These are phyloP conservation scores for Origma solitaria DNA, from an alignment of 2,113 vertebrate species.

Conservation along the genomic window DNA sequence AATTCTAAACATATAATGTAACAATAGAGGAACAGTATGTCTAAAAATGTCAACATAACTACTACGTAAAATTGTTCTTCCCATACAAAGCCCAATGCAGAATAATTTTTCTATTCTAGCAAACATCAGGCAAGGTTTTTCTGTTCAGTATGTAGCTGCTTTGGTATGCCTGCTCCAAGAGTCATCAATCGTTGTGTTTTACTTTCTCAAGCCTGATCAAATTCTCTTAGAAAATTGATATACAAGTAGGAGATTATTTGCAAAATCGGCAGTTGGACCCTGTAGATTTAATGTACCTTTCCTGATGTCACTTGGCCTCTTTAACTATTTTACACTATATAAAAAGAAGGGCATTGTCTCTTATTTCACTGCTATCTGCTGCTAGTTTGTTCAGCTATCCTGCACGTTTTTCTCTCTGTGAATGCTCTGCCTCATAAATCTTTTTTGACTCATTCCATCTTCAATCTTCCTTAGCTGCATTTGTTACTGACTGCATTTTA, in stretches of 20 bases:
- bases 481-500: constrained; percentile 1
- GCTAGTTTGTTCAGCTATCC: background rate
- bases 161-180: background rate
- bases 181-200: background rate
- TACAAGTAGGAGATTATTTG: background rate
- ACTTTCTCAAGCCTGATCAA: background rate
- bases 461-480: constrained; percentile 7
- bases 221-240: background rate
- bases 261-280: background rate
- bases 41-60: background rate
- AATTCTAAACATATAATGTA: background rate
- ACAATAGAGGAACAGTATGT: background rate
- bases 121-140: background rate
- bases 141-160: background rate
- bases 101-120: background rate
- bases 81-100: background rate
- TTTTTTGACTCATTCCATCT: constrained; percentile 25
- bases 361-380: background rate
- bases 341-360: background rate
- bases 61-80: background rate
- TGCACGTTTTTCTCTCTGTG: background rate
- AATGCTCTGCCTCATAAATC: background rate
- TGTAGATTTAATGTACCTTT: background rate
- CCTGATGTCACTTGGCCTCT: background rate
- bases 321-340: background rate